These are phyloP conservation scores for Takifugu bimaculatus DNA, from an alignment of 2,113 vertebrate species.

Conservation along the genomic window DNA sequence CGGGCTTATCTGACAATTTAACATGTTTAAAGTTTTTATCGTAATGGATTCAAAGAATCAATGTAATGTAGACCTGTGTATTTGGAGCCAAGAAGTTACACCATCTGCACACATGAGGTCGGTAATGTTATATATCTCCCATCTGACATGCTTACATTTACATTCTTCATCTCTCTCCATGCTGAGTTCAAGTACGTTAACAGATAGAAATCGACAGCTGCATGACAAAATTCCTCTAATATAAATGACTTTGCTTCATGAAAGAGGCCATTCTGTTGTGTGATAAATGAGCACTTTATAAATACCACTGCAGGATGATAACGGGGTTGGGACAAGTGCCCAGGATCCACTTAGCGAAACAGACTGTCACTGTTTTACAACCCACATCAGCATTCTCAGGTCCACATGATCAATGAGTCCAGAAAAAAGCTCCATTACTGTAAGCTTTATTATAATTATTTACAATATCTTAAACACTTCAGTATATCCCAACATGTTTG, in stretches of 20 bases:
- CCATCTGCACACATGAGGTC: background rate
- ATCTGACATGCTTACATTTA: constrained; percentile 10
- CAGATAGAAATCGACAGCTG: constrained; percentile 36
- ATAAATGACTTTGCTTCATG: constrained; percentile 45
- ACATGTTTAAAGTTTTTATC: no score
- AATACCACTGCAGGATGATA: constrained; percentile 47
- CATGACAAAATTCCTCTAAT: constrained; percentile 57
- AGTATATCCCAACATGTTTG: no score
- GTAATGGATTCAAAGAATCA: background rate
- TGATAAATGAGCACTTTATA: constrained; percentile 61
- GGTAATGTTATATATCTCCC: background rate
- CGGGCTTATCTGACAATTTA: no score
- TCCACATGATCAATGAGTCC: no score
- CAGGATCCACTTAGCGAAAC: constrained; percentile 64
- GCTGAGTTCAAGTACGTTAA: constrained; percentile 42
- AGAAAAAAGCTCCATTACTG: no score
- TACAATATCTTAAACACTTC: no score
- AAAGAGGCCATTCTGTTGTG: constrained; percentile 38
- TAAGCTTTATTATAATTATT: no score
- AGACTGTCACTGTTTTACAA: constrained; percentile 61
- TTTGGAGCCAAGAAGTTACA: background rate
- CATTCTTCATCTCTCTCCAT: constrained; percentile 19
- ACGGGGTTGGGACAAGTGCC: constrained; percentile 53
- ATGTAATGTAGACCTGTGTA: background rate
- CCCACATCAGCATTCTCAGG: constrained; percentile 20